Evolutionary conservation across 2,888 invertebrate species (phyloP).

Genomic region (Cetonia aurata): DNA sequence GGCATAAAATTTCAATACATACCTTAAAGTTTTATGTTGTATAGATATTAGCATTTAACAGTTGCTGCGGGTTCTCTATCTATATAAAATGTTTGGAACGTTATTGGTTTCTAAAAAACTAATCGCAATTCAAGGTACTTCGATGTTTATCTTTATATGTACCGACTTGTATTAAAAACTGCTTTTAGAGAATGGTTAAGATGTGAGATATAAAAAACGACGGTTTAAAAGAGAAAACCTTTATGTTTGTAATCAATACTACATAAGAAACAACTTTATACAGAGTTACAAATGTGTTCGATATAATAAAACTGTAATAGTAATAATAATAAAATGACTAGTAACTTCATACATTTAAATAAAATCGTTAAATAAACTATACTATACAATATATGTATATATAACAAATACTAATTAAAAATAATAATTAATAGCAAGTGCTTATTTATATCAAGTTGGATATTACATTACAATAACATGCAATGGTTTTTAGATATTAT

Average conservation of each 20-base stretch:
- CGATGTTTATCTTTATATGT: no score
- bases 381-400: slow-evolving; percentile 58
- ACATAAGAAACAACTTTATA: slow-evolving; percentile 65
- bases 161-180: no score
- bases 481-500: no score
- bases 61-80: no score
- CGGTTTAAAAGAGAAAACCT: slow-evolving; percentile 45
- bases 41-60: no score
- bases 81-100: no score
- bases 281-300: slow-evolving; percentile 62
- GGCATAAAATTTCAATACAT: no score
- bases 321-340: slow-evolving; percentile 64
- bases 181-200: background rate
- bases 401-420: slow-evolving; percentile 44
- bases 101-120: no score
- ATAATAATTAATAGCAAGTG: slow-evolving; percentile 22
- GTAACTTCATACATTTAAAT: slow-evolving; percentile 55
- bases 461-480: no score
- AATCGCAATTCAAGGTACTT: no score
- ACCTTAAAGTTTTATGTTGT: no score
- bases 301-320: slow-evolving; percentile 49
- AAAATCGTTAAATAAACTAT: slow-evolving; percentile 64
- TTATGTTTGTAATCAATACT: slow-evolving; percentile 61
- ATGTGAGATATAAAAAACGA: slow-evolving; percentile 12
- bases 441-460: background rate